Base-by-base conservation (phyloP, 2,888 invertebrate species). In the Eristalis tenax region DNA sequence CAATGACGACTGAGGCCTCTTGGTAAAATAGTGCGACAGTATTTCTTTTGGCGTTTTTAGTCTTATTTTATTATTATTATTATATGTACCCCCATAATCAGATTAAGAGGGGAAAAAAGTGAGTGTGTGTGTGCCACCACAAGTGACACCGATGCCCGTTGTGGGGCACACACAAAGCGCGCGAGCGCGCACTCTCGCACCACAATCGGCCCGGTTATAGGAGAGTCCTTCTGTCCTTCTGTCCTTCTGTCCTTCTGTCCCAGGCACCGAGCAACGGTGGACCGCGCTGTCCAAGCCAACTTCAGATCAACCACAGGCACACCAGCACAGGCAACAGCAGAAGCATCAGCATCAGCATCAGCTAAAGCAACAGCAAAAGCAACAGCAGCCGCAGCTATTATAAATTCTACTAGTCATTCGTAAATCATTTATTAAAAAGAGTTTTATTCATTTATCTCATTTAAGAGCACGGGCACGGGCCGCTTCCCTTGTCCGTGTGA, bases 341-440 rank as follows among this genome's bases (percentile, higher is more conserved):
- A 1, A 15, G 26, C 77, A 66, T 26, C 35, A 35, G 59, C 43
- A 65, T 15, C 26, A 13, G 50, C 56, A 38, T 5, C 35, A n/a
- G n/a, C 61, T 57, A 32, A 70, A 70, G 26, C 63, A 66, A 26
- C 59, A 59, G 35, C 50, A 68, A 28, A 59, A 74, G 43, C 28
- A 77, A 13, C 64, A 74, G 32, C 26, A 76, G 65, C 68, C 56
- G 76, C 82, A 78, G 82, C 77, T 86, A 82, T 78, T 86, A 82
- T 78, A 86, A 86, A 86, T 82, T 86, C 85, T 82, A 69, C 85
- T 86, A 82, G 85, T 86, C 85, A 82, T 86, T 82, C 85, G 85
- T 86, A 86, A 86, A 86, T 86, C 85, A 86, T 86, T 86, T 85
- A 85, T 85, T 85, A 85, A 85, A 76, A 82, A 77, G 74, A 86